Percentiles rank a stretch among this genome's conserved stretches.
These are phyloP conservation scores for Paraescarpia echinospica DNA, from an alignment of 1,140 invertebrate species.

Conservation along the genomic window DNA sequence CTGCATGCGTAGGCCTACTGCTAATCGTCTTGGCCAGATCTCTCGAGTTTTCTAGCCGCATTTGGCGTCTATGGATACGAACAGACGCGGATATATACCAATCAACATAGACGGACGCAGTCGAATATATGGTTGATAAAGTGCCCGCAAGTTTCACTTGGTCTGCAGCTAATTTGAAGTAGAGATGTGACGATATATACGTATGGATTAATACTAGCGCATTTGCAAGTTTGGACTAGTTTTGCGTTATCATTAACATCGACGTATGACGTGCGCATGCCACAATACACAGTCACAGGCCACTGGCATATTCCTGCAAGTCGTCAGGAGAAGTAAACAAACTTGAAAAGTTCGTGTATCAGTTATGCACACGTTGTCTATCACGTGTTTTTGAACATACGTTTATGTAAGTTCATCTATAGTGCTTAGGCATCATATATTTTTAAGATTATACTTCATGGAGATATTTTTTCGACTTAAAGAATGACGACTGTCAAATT, in stretches of 20 bases:
- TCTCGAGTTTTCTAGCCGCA: not conserved
- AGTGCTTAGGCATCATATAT: not conserved
- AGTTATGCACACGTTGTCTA: not conserved
- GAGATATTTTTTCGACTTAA: not conserved
- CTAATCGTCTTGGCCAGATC: not conserved
- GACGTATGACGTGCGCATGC: not conserved
- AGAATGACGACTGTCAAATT: conserved; percentile 1
- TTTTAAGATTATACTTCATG: not conserved
- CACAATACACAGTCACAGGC: too few species aligned
- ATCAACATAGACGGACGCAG: not conserved
- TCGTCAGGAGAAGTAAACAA: not conserved
- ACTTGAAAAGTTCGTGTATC: not conserved
- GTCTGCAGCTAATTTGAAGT: not conserved
- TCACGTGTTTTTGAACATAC: not conserved
- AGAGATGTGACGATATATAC: not conserved
- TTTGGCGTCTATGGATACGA: not conserved
- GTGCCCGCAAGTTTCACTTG: not conserved
- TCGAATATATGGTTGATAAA: not conserved
- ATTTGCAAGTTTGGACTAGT: not conserved
- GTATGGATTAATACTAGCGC: not conserved
- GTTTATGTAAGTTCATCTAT: not conserved
- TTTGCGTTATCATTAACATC: not conserved
- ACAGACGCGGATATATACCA: not conserved
- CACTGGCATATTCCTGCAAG: not conserved
- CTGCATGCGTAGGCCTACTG: not conserved